Evolutionary conservation across 2,797 vertebrate species (phyloP), one percentile per base, ranked within the genome.

Genomic region (Trichosurus vulpecula): DNA sequence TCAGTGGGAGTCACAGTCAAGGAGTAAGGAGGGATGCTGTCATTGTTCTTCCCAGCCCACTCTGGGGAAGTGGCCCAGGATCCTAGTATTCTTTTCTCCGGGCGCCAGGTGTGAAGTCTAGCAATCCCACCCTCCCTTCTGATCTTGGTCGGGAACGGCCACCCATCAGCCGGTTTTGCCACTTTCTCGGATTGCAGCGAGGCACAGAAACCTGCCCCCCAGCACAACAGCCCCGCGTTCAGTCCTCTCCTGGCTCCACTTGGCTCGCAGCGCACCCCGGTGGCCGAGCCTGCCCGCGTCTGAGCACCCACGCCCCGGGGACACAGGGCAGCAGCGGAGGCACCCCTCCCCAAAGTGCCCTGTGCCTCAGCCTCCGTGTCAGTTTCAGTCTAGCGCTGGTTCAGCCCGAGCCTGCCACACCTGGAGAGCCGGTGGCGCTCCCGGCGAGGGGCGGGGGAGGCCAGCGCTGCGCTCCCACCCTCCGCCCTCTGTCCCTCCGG

Each of bases 211-310:
- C 6, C 35, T 3, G 90, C 31, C 31, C 54, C 94, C 66, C 91
- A 27, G 27, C 52, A 52, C 66, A 22, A 6, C n/a, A 9, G 51
- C 35, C 95, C 54, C 94, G 66, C 95, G 92, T 11, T 13, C 81
- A 51, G 58, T 51, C 52, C 61, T 54, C 35, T 30, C 19, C n/a
- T 0, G 66, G 29, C 9, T 95, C 91, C 47, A 35, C n/a, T 51
- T 52, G 27, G 93, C 92, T 16, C 92, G 94, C 95, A 97, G 98
- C 98, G 97, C 98, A 94, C 97, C 98, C 98, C 98, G 96, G 98
- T 96, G 97, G 98, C 93, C 41, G 87, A 92, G 47, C 8, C 41
- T 91, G 90, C 94, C 58, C 55, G 57, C 94, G 22, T 2, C 35
- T 22, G 10, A 58, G 81, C 53, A 87, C 74, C 74, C 74, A 87